phyloP scores from a whole-genome alignment of 2,797 vertebrate genomes.

The Spheniscus humboldti region DNA sequence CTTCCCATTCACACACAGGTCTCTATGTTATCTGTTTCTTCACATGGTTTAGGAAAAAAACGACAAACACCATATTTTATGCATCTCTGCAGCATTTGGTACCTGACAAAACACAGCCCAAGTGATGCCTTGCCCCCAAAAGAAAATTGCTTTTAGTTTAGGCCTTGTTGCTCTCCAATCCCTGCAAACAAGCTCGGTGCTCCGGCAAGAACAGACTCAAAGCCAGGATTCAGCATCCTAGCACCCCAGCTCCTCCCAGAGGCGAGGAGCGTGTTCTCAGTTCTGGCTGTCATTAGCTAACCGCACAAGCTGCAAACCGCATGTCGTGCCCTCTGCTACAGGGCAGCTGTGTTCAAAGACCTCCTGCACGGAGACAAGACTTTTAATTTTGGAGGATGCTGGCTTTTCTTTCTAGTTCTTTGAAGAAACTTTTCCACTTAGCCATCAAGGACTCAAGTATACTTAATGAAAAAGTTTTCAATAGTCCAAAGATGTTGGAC shows the following conservation, averaged over 20 bases:
- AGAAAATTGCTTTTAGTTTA: neutral
- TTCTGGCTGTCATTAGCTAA: neutral
- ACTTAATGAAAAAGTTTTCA: neutral
- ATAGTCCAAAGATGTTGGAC: too few relatives aligned
- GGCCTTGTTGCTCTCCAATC: neutral
- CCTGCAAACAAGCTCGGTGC: accelerated
- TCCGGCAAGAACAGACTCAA: neutral
- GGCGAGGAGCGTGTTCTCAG: neutral
- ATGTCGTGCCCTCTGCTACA: neutral
- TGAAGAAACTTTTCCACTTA: neutral
- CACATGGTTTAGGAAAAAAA: neutral
- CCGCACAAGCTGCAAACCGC: neutral
- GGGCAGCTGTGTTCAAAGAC: neutral
- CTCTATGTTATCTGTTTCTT: accelerated
- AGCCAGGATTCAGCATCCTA: neutral
- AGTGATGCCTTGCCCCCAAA: neutral
- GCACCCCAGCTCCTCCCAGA: neutral
- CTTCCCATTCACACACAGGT: neutral
- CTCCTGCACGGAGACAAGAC: neutral
- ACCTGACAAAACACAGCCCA: neutral
- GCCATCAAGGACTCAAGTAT: neutral
- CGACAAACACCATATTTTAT: neutral
- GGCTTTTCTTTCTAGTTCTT: neutral
- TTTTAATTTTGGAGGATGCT: neutral
- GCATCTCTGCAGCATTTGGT: accelerated